Evolutionary conservation across 1,140 invertebrate genomes (phyloP), one percentile per base, ranked within the genome.

Genomic region (Leguminivora glycinivorella): DNA sequence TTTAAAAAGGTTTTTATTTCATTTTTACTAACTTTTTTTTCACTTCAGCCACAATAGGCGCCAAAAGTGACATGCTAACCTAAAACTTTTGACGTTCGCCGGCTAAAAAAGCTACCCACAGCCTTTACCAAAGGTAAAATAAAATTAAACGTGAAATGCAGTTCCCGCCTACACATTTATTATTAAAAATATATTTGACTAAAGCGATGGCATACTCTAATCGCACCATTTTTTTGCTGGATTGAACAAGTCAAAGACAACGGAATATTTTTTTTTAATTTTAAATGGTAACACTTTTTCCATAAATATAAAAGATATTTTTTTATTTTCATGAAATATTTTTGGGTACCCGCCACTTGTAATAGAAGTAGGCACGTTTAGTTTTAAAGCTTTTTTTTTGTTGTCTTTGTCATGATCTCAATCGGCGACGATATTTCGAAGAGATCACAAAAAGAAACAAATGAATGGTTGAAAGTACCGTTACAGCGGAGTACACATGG

Each of bases 21-120:
- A n/a, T 9, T 34, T 58, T 58, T 17, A 24, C 2, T 10, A 24
- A 24, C 25, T 26, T 58, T 58, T 31, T 58, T 14, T 24, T n/a
- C 19, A 17, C 19, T 17, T 19, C 7, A 5, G 56, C 56, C 19
- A 58, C 4, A 26, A 17, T 58, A 19, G 5, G 5, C 38, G 38
- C 38, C 38, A 40, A 40, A 40, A 40, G 38, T 40, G 38, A 31
- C 29, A 40, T 40, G n/a, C n/a, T n/a, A 40, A 40, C 38, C 38
- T 40, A 40, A 40, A 40, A 56, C 19, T 56, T 56, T 25, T 56
- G 56, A 56, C 56, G 22, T 56, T 24, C 4, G 56, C 22, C 56
- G 56, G 24, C 56, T 25, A 19, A 56, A 56, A 24, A 56, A 56
- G 56, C 56, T 56, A 56, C 56, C 56, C 56, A 56, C 56, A 56